These are phyloP conservation scores for Zaprionus taronus DNA, from an alignment of 1,140 invertebrate genomes.

Conservation along the genomic window DNA sequence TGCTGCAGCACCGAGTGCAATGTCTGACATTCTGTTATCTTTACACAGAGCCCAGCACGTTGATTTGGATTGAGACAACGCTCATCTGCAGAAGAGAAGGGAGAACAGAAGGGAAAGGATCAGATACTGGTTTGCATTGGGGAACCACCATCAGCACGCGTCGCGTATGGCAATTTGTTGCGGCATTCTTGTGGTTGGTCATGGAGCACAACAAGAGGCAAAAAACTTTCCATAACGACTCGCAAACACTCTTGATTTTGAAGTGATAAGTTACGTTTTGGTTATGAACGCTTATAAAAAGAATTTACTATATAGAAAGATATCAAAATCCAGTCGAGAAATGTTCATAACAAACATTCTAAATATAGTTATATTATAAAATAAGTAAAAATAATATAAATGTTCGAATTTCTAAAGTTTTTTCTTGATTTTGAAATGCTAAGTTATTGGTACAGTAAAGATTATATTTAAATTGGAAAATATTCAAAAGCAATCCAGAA, in stretches of 20 bases:
- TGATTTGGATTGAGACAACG: slow-evolving; percentile 72
- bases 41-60: slow-evolving; percentile 64
- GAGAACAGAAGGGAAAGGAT: slow-evolving; percentile 12
- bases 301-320: no score
- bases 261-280: no score
- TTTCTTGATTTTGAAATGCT: no score
- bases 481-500: no score
- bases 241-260: neutral
- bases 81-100: slow-evolving; percentile 43
- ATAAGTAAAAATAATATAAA: no score
- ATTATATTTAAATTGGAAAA: no score
- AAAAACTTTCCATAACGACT: neutral
- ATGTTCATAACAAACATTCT: no score
- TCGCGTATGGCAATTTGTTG: neutral
- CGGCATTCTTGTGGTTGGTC: slow-evolving; percentile 61
- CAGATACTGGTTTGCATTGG: slow-evolving; percentile 28
- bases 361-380: no score
- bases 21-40: slow-evolving; percentile 67
- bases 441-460: no score
- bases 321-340: no score
- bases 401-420: no score
- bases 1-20: slow-evolving; percentile 63
- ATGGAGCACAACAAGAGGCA: neutral
- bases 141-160: slow-evolving; percentile 42
- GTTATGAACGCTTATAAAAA: no score